phyloP scores from a whole-genome alignment of 2,113 vertebrate species.

The Pavo muticus region DNA sequence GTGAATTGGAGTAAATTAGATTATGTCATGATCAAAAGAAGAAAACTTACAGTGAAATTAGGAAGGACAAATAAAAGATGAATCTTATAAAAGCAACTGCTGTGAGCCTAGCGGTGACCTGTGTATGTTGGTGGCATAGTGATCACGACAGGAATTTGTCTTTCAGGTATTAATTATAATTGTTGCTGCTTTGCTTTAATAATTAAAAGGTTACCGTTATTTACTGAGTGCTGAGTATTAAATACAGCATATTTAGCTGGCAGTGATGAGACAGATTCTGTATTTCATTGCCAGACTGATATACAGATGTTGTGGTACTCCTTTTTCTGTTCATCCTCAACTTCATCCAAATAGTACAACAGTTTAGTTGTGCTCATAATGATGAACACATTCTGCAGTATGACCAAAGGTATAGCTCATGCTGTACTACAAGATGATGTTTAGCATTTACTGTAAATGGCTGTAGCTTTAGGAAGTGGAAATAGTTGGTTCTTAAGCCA shows the following conservation, averaged over 20 bases:
- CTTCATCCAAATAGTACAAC: not conserved
- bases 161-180: fast-evolving
- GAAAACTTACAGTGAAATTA: not conserved
- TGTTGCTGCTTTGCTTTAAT: not conserved
- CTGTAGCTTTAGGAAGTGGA: not conserved
- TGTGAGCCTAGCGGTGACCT: not conserved
- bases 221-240: not conserved
- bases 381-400: not conserved
- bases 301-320: not conserved
- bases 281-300: not conserved
- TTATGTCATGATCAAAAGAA: not conserved
- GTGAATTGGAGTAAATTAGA: not conserved
- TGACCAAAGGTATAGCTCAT: not conserved
- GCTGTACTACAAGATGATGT: too few relatives aligned
- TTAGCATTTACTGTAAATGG: not conserved
- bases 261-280: not conserved
- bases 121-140: not conserved
- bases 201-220: not conserved
- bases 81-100: not conserved
- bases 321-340: not conserved
- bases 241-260: not conserved
- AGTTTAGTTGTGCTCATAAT: not conserved
- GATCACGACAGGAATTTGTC: not conserved
- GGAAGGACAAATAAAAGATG: not conserved
- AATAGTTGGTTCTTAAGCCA: not conserved